Conservation (phyloP, 2,888 invertebrate species). For the Leucophora obtusa region DNA sequence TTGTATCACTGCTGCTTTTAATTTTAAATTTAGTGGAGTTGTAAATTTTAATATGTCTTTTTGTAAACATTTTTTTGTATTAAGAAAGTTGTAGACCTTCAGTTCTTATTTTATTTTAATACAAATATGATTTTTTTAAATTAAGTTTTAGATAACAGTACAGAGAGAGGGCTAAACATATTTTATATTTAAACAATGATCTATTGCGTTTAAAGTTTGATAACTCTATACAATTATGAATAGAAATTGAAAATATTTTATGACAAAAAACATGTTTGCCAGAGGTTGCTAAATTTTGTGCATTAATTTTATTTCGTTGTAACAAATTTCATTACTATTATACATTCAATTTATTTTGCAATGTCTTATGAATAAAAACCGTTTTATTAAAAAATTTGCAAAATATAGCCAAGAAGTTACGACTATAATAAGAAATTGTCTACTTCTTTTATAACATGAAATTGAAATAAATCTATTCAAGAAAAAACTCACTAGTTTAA, state of each 20-base stretch:
- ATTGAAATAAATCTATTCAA: neutral
- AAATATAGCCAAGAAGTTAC: no score
- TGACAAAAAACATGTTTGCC: no score
- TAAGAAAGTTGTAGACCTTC: slow-evolving; percentile 76
- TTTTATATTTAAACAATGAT: neutral
- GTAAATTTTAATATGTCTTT: neutral
- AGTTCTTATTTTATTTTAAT: slow-evolving; percentile 60
- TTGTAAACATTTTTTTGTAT: neutral
- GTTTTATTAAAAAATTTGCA: no score
- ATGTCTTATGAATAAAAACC: no score
- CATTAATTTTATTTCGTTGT: no score
- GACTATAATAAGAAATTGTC: no score
- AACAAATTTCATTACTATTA: no score
- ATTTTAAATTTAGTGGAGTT: neutral
- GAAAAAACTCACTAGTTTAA: neutral
- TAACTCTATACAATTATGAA: neutral
- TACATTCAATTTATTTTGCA: no score
- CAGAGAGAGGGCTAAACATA: neutral
- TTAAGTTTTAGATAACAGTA: neutral
- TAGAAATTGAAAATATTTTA: no score
- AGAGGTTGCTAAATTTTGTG: no score
- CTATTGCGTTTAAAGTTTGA: neutral
- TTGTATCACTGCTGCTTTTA: slow-evolving; percentile 36
- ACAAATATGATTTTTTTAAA: neutral
- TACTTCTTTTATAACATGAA: neutral